Evolutionary conservation across 2,888 invertebrate species (phyloP).

Genomic region (Lasioglossum leucozonium): DNA sequence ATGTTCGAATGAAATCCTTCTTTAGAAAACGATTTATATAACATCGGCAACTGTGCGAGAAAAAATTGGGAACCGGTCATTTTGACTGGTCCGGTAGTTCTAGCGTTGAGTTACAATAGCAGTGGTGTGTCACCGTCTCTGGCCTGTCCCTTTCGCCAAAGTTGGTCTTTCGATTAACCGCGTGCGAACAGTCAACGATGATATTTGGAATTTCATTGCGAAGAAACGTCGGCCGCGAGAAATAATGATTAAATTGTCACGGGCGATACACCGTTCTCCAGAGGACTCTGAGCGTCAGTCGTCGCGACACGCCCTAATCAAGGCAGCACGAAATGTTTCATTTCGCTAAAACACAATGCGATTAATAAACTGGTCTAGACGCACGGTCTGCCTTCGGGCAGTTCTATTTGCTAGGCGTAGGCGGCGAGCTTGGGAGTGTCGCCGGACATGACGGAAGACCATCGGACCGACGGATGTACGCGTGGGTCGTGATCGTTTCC

Average conservation of each 20-base stretch:
- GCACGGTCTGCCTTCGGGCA: slow-evolving; percentile 55
- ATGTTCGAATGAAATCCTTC: too few relatives aligned
- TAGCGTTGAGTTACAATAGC: background rate
- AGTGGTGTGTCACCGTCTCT: background rate
- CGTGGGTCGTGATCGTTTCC: slow-evolving; percentile 63
- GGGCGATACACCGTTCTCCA: slow-evolving; percentile 11
- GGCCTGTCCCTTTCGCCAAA: background rate
- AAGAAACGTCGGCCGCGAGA: background rate
- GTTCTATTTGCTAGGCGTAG: slow-evolving; percentile 71
- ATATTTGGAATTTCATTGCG: background rate
- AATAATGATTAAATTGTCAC: slow-evolving; percentile 3
- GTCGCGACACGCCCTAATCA: slow-evolving; percentile 51
- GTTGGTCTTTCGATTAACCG: background rate
- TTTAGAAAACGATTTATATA: background rate
- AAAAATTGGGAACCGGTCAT: background rate
- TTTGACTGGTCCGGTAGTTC: background rate
- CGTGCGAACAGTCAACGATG: background rate
- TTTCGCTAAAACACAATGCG: slow-evolving; percentile 70
- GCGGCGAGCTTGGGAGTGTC: slow-evolving; percentile 73
- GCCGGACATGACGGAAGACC: slow-evolving; percentile 68
- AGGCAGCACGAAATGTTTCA: slow-evolving; percentile 48
- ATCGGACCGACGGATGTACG: slow-evolving; percentile 61
- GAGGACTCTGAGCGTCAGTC: slow-evolving; percentile 36
- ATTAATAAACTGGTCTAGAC: slow-evolving; percentile 73
- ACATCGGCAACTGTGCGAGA: background rate